phyloP scores from a whole-genome alignment of 1,140 invertebrate species.

The Nephila pilipes region DNA sequence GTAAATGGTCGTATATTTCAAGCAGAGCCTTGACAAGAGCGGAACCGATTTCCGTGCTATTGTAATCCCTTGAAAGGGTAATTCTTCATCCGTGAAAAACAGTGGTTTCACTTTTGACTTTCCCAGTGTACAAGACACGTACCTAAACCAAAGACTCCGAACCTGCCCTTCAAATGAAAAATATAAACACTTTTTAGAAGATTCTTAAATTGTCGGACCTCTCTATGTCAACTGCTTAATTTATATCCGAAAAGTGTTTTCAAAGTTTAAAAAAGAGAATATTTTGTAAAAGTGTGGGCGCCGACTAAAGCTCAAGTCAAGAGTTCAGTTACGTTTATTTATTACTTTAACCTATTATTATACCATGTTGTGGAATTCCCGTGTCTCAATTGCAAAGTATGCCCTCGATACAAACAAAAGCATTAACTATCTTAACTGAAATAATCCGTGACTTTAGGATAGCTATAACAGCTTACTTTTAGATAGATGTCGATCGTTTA shows the following conservation, averaged over 20 bases:
- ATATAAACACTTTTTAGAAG: not conserved
- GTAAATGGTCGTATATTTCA: slow-evolving; percentile 69
- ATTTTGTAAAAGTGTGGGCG: not conserved
- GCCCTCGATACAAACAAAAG: not conserved
- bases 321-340: not conserved
- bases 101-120: slow-evolving; percentile 48
- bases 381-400: not conserved
- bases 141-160: not conserved
- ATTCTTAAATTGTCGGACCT: not conserved
- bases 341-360: slow-evolving; percentile 15
- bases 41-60: slow-evolving; percentile 66
- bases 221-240: not conserved
- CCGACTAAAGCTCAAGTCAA: not conserved
- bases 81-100: slow-evolving; percentile 72
- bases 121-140: slow-evolving; percentile 42
- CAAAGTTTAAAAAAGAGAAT: not conserved
- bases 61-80: slow-evolving; percentile 69
- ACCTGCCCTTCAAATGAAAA: slow-evolving; percentile 49
- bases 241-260: slow-evolving; percentile 19
- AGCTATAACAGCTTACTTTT: not conserved
- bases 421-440: not conserved
- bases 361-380: not conserved
- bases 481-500: not conserved
- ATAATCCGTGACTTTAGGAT: slow-evolving; percentile 3
- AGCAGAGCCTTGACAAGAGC: slow-evolving; percentile 64